Conservation (phyloP, 2,797 vertebrate genomes). For the Parambassis ranga region DNA sequence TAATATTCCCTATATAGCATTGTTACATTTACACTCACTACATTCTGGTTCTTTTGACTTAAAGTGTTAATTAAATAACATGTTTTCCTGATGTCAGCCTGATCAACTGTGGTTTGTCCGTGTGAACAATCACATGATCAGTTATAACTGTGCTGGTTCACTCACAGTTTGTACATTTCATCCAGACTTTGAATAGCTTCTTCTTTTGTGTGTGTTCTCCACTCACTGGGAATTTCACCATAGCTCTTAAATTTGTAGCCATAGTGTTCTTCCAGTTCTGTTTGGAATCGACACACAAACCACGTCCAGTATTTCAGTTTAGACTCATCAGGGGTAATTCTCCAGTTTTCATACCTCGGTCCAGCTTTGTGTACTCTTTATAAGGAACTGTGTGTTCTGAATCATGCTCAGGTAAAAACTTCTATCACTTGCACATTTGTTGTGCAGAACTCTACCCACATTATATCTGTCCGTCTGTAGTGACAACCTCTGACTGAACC, state of each 20-base stretch:
- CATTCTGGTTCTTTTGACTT: too few relatives aligned
- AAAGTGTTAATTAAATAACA: too few relatives aligned
- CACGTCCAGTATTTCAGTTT: constrained; percentile 63
- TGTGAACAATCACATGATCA: neutral
- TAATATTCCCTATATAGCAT: too few relatives aligned
- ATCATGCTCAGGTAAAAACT: rapidly evolving
- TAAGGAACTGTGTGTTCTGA: rapidly evolving
- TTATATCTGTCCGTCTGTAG: neutral
- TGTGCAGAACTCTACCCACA: constrained; percentile 32
- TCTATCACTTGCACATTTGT: constrained; percentile 43
- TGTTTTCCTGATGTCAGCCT: rapidly evolving
- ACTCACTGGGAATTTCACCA: constrained; percentile 42
- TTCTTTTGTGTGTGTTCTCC: constrained; percentile 8
- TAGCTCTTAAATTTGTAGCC: rapidly evolving
- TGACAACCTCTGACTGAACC: neutral
- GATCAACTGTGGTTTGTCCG: neutral
- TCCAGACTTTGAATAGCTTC: constrained; percentile 51
- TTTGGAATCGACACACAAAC: constrained; percentile 60
- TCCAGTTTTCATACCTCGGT: constrained; percentile 32
- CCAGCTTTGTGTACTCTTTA: constrained; percentile 54
- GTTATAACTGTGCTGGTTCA: rapidly evolving
- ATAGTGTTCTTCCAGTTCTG: constrained; percentile 42
- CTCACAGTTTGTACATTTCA: neutral
- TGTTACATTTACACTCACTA: too few relatives aligned
- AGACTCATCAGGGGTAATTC: constrained; percentile 52